Evolutionary conservation across 2,888 invertebrate species (phyloP).

Genomic region (Octonoba sinensis): DNA sequence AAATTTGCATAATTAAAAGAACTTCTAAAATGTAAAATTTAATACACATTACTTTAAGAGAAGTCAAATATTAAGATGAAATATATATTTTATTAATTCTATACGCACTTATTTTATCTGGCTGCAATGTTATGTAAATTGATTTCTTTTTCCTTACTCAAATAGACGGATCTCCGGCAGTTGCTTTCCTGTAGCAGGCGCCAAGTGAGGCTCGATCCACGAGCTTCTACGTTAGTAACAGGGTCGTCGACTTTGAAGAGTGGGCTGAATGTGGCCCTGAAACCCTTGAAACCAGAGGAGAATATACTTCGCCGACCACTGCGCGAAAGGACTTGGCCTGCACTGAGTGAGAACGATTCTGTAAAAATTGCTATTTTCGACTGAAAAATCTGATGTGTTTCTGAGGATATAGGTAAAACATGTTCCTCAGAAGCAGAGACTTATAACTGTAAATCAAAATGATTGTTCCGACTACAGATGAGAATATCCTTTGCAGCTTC

Average conservation of each 20-base stretch:
- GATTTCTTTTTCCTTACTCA: background rate
- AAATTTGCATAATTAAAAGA: too few relatives aligned
- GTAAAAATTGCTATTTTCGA: slow-evolving; percentile 7
- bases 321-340: slow-evolving; percentile 29
- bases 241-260: slow-evolving; percentile 29
- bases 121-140: too few relatives aligned
- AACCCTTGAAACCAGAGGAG: slow-evolving; percentile 29
- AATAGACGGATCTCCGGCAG: slow-evolving; percentile 43
- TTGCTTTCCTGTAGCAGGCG: slow-evolving; percentile 18
- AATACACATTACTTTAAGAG: too few relatives aligned
- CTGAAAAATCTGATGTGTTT: background rate
- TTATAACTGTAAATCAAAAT: too few relatives aligned
- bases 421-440: too few relatives aligned
- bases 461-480: too few relatives aligned
- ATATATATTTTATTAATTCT: too few relatives aligned
- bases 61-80: too few relatives aligned
- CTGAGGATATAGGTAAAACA: too few relatives aligned
- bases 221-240: slow-evolving; percentile 36
- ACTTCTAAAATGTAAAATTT: too few relatives aligned
- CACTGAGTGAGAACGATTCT: background rate
- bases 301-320: slow-evolving; percentile 8
- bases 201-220: slow-evolving; percentile 6
- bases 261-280: slow-evolving; percentile 13
- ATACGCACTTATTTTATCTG: too few relatives aligned
- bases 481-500: too few relatives aligned